These are phyloP conservation scores for Ictalurus punctatus DNA, from an alignment of 2,113 vertebrate genomes.

Conservation along the genomic window DNA sequence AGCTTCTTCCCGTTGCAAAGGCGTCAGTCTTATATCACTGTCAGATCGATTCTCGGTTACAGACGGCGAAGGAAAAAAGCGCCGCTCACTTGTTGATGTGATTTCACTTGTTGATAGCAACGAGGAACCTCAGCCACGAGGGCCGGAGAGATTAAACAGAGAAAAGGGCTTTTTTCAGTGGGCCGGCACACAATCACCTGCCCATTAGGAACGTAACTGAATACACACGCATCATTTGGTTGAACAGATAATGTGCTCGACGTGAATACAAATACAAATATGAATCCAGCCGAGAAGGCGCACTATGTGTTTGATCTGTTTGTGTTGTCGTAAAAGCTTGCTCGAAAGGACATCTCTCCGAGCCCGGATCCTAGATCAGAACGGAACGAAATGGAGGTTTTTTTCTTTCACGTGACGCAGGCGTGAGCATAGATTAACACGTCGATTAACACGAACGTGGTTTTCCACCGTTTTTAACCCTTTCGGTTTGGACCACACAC, in stretches of 20 bases:
- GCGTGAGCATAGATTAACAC: background rate
- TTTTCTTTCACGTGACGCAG: background rate
- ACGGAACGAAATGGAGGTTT: background rate
- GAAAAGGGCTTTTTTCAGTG: background rate
- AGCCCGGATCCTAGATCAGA: background rate
- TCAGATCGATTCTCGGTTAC: conserved; percentile 36
- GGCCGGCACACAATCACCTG: background rate
- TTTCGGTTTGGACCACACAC: background rate
- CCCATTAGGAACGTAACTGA: background rate
- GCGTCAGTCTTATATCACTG: conserved; percentile 42
- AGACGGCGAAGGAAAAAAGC: background rate
- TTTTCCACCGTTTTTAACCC: background rate
- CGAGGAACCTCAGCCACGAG: background rate
- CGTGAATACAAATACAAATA: background rate
- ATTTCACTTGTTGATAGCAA: conserved; percentile 42
- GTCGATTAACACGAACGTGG: background rate
- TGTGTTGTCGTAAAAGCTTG: background rate
- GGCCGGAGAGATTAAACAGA: background rate
- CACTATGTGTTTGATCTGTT: no score
- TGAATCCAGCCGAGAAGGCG: no score
- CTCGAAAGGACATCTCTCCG: background rate
- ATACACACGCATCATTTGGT: background rate
- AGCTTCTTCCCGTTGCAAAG: conserved; percentile 40
- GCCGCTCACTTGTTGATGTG: conserved; percentile 26
- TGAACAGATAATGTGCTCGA: background rate